Evolutionary conservation across 2,888 invertebrate genomes (phyloP), one percentile per base, ranked within the genome.

Genomic region (Platycheirus rosarum): DNA sequence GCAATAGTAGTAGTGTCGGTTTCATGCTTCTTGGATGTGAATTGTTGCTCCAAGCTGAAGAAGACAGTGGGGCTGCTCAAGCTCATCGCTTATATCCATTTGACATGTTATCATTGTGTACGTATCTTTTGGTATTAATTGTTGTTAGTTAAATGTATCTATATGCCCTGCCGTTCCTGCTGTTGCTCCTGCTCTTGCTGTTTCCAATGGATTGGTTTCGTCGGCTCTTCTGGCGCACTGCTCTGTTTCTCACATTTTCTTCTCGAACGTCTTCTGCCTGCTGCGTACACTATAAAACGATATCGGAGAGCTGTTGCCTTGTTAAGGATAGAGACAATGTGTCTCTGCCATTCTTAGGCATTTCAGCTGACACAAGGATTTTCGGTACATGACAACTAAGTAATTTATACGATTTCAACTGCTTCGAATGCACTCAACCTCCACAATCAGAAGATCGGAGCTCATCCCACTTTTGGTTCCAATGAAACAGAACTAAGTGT

Each of bases 281-380:
- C 63, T 75, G 82, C 71, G 68, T 77, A 44, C 44, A 37, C 55
- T 37, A 57, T 57, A 40, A 57, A 68, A 48, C 66, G 82, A 71
- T 82, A 77, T 71, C 49, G 68, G 55, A 82, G 82, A 82, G 76
- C 76, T 82, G 82, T 82, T 84, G 84, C 77, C 84, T 84, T 84
- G 84, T 84, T 78, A 78, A 78, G 78, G 84, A 84, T 84, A 77
- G 77, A 84, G 84, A 84, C 84, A 84, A 84, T 84, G 84, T 84
- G 84, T 84, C 84, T 84, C 84, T 84, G 84, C 84, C 84, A 84
- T 78, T 84, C 84, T 84, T 78, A 84, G 84, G 84, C 84, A 84
- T 84, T 84, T 84, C 76, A 78, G 79, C 85, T 85, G 84, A 84
- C 82, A 75, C 70, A 82, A 73, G 82, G 82, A 82, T 82, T 82